These are phyloP conservation scores for Rhegmatorhina hoffmannsi DNA, from an alignment of 2,113 vertebrate genomes.

Conservation along the genomic window DNA sequence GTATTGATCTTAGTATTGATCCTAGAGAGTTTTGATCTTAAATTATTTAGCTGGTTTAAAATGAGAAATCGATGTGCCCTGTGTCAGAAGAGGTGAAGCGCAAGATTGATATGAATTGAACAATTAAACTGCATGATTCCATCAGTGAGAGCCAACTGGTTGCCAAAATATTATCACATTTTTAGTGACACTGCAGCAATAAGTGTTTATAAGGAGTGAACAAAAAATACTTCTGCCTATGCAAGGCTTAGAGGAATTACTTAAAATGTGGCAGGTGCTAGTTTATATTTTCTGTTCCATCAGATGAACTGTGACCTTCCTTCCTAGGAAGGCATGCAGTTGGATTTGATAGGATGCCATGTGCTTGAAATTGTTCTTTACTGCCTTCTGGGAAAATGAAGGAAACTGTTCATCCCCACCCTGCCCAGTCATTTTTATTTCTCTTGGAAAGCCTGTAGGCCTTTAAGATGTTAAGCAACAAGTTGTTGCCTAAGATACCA, in stretches of 20 bases:
- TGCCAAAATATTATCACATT: background rate
- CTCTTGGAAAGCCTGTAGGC: background rate
- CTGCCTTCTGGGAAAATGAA: background rate
- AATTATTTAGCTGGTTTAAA: background rate
- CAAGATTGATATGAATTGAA: background rate
- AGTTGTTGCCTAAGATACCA: background rate
- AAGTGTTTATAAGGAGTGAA: background rate
- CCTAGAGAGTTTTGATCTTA: background rate
- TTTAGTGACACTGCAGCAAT: background rate
- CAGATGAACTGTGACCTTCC: background rate
- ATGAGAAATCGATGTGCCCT: accelerated
- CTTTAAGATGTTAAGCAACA: background rate
- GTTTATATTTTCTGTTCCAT: background rate
- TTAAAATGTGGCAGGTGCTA: background rate
- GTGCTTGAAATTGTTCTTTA: background rate
- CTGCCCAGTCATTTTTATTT: background rate
- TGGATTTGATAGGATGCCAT: background rate
- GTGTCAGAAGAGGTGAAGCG: background rate
- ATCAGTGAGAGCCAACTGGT: background rate
- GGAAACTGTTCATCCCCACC: background rate
- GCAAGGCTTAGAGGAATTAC: background rate
- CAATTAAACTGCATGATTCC: background rate
- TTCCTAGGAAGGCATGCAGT: background rate
- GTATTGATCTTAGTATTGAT: background rate
- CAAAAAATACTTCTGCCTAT: background rate